Base-by-base conservation (phyloP, 2,888 invertebrate species). In the Heterodera filipjevi region DNA sequence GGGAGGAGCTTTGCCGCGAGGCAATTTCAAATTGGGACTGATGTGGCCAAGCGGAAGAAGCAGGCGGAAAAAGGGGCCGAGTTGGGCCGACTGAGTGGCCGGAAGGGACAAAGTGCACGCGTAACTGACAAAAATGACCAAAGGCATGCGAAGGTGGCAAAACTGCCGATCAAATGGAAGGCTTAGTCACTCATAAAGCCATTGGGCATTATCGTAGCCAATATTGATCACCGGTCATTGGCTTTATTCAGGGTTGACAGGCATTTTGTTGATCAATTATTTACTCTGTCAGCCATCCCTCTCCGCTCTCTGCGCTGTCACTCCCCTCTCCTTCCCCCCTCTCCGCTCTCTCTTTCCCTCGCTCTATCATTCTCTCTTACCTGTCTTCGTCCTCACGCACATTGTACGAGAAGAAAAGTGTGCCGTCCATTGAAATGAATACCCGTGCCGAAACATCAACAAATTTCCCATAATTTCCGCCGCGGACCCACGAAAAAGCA, bases 11-110 rank as follows among this genome's bases (percentile, higher is more conserved):
- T 53, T 68, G 39, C 35, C 8, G 16, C 64, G 35, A 14, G 32
- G 0, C 2, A 35, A 46, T 39, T 77, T 59, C 27, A 44, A 39
- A 46, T 73, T 35, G 8, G 35, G 22, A 19, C 30, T 35, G 35
- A 32, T 44, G 53, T 80, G 27, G 72, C 71, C 22, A 66, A 33
- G 80, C 22, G 86, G 85, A 19, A 85, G 77, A 27, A 85, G 71
- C 30, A 89, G 80, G 0, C 84, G 83, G 78, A 89, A 89, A 78
- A 87, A 89, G 33, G 89, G 89, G 10, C 89, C 89, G 71, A 87
- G 89, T 71, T 88, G 87, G 2, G 87, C 89, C 16, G 86, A 84
- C 66, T 85, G 85, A 6, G 85, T 85, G 30, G 86, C 81, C 22
- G 84, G 81, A 14, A 87, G 82, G 6, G 87, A 84, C 32, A 88